phyloP scores from a whole-genome alignment of 2,888 invertebrate species.

The Hipparchia sbordonii region DNA sequence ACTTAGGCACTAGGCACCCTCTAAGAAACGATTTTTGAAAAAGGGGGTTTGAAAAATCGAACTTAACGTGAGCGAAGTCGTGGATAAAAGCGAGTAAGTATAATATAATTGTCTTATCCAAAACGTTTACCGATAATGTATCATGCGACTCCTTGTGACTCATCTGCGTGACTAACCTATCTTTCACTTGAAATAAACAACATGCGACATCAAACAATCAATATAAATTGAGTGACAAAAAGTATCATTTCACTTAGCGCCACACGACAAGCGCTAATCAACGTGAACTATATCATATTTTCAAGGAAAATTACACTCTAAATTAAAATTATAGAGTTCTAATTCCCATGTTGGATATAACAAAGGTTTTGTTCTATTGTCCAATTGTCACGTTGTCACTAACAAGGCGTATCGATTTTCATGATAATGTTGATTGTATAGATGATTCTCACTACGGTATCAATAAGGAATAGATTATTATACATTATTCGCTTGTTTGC shows the following conservation, averaged over 20 bases:
- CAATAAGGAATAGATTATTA: neutral
- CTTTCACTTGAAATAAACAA: neutral
- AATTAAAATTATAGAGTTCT: neutral
- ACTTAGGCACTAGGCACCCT: too few species aligned
- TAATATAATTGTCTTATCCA: too few species aligned
- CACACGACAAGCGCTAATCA: conserved; percentile 3
- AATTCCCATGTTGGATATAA: neutral
- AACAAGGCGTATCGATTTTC: conserved; percentile 19
- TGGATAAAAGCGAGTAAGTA: too few species aligned
- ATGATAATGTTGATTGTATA: conserved; percentile 11
- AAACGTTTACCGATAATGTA: too few species aligned
- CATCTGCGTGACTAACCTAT: neutral
- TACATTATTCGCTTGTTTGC: neutral
- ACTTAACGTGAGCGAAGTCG: too few species aligned
- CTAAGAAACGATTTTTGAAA: too few species aligned
- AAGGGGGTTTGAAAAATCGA: too few species aligned
- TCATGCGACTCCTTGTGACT: neutral
- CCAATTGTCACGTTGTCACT: conserved; percentile 17
- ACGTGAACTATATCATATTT: neutral
- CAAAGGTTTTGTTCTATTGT: conserved; percentile 16
- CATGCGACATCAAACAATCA: conserved; percentile 12
- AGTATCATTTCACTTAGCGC: conserved; percentile 11
- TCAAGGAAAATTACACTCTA: neutral
- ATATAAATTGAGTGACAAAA: conserved; percentile 6
- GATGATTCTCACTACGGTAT: neutral